Percentiles rank a stretch among this genome's conserved stretches.
phyloP scores from a whole-genome alignment of 2,888 invertebrate genomes.

The Malacosoma neustria region DNA sequence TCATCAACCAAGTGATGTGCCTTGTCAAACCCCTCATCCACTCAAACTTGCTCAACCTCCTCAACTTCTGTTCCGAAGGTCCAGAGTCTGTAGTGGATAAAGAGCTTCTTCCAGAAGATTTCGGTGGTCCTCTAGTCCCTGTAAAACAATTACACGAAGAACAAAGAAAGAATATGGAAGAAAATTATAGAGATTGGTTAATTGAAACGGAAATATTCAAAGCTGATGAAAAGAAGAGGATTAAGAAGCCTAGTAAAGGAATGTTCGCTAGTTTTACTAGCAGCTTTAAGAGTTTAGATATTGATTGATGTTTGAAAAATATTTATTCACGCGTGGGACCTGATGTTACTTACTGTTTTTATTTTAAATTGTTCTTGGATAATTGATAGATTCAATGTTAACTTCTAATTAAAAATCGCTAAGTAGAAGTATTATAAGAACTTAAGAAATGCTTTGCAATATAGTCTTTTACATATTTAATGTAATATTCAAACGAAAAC shows the following conservation, averaged over 20 bases:
- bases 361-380: too few relatives aligned
- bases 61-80: conserved; percentile 74
- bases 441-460: too few relatives aligned
- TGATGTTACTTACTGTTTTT: conserved; percentile 18
- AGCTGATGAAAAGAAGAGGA: conserved; percentile 62
- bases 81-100: conserved; percentile 60
- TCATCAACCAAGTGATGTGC: conserved; percentile 81
- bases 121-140: conserved; percentile 74
- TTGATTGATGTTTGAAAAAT: conserved; percentile 39
- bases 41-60: conserved; percentile 74
- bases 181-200: conserved; percentile 77
- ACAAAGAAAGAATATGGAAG: conserved; percentile 70
- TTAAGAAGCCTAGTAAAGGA: conserved; percentile 62
- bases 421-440: too few relatives aligned
- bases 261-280: conserved; percentile 68
- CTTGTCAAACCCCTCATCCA: conserved; percentile 78
- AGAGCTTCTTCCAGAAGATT: conserved; percentile 68
- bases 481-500: too few relatives aligned
- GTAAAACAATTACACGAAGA: conserved; percentile 72
- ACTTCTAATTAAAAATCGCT: too few relatives aligned
- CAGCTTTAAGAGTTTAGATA: conserved; percentile 63
- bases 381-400: too few relatives aligned
- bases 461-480: too few relatives aligned
- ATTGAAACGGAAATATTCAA: conserved; percentile 74
- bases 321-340: conserved; percentile 28